Conservation (phyloP, 2,113 vertebrate genomes). For the Lophochroa leadbeateri region DNA sequence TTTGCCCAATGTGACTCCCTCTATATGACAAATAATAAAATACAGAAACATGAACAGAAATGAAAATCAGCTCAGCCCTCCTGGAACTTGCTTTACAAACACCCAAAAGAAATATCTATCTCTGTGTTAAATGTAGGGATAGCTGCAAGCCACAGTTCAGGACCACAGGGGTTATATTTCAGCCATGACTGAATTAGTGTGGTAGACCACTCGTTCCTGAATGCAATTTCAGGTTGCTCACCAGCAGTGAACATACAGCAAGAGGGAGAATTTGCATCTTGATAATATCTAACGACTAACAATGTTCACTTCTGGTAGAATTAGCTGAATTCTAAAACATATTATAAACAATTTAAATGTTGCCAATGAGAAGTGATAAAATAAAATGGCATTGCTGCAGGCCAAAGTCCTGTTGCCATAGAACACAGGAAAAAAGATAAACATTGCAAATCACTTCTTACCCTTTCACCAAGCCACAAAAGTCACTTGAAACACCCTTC, state of each 20-base stretch:
- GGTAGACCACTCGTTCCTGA: neutral
- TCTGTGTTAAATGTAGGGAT: neutral
- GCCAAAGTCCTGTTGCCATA: neutral
- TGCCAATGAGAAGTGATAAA: neutral
- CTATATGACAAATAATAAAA: slow-evolving; percentile 67
- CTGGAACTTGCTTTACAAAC: neutral
- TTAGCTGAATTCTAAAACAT: neutral
- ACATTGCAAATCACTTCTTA: neutral
- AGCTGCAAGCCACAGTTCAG: neutral
- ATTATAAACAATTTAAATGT: neutral
- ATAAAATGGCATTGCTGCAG: neutral
- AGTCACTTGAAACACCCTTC: neutral
- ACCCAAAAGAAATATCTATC: neutral
- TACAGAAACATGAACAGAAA: neutral
- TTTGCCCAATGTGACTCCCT: slow-evolving; percentile 79
- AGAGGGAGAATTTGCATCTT: neutral
- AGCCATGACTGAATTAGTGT: neutral
- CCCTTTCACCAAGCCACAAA: neutral
- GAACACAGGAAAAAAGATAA: slow-evolving; percentile 2
- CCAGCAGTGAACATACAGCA: neutral
- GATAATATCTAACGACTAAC: neutral
- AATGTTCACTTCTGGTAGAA: neutral
- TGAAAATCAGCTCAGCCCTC: neutral
- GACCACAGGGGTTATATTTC: neutral
- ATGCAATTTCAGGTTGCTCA: neutral